These are phyloP conservation scores for Belgica antarctica DNA, from an alignment of 2,888 invertebrate genomes.

Conservation along the genomic window DNA sequence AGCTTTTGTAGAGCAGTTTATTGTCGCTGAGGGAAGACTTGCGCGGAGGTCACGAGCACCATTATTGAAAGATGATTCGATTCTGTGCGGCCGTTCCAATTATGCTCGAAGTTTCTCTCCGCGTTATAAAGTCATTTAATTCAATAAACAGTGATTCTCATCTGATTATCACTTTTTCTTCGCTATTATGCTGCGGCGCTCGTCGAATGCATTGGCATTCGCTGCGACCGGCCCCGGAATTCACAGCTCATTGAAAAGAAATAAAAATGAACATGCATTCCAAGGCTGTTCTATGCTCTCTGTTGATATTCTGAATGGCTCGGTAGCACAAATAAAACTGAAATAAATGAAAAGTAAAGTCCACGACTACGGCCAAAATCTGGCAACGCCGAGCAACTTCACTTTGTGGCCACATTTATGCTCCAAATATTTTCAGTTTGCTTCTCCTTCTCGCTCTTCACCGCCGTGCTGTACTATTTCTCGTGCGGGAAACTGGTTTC, in stretches of 20 bases:
- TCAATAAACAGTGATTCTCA: neutral
- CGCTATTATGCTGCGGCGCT: neutral
- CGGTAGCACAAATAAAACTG: neutral
- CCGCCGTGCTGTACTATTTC: slow-evolving; percentile 13
- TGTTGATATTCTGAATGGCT: neutral
- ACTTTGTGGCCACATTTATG: slow-evolving; percentile 16
- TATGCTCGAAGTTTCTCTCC: slow-evolving; percentile 4
- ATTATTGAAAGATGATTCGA: slow-evolving; percentile 10
- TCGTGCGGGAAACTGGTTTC: neutral
- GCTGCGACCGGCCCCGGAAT: neutral
- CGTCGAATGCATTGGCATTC: no score
- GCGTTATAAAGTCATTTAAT: slow-evolving; percentile 20
- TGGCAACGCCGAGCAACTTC: neutral
- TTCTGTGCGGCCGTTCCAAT: neutral
- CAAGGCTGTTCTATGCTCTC: neutral
- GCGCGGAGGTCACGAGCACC: neutral
- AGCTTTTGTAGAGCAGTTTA: neutral
- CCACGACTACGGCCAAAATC: neutral
- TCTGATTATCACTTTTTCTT: neutral
- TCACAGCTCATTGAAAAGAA: slow-evolving; percentile 8
- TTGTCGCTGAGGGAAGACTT: neutral
- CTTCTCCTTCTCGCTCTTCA: neutral
- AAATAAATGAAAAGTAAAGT: slow-evolving; percentile 8
- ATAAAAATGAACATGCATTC: neutral
- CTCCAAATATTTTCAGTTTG: slow-evolving; percentile 8